Base-by-base conservation (phyloP, 2,113 vertebrate species). In the Crotalus viridis region DNA sequence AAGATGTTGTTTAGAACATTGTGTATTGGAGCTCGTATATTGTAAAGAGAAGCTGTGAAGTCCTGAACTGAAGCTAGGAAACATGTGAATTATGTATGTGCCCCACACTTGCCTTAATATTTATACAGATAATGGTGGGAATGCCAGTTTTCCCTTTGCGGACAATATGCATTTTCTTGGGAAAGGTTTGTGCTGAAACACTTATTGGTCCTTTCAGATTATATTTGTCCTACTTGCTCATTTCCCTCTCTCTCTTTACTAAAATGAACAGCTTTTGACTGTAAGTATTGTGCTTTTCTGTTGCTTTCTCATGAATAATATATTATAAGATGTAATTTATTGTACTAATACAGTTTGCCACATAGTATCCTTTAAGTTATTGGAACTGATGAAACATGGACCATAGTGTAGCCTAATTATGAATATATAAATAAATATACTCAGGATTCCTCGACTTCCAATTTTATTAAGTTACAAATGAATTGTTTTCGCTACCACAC, bases 301-400 rank as follows among this genome's bases (percentile, higher is more conserved):
- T 55, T 90, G 91, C 74, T 51, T 94, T 89, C 43, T 69, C 93
- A 90, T 86, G 54, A 93, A 59, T 91, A 89, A 92, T 81, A 89
- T 10, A 90, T 94, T 56, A 54, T 8, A 54, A 94, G 95, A 89
- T 57, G 85, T 91, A 93, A 96, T 92, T 94, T 95, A 94, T 92
- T 90, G 87, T 89, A 92, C 94, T 93, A 94, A 94, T 92, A 90
- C 81, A 46, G 52, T 85, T 94, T 89, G 55, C 92, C 88, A 0
- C 10, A 12, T 51, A 59, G 43, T 52, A 54, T 93, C 86, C 87
- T 95, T 94, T 91, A 55, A 0, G 0, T 87, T 86, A 74, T 93
- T 92, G 92, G 89, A 93, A 57, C 89, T 93, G 91, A 95, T 92
- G 74, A 91, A 91, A 91, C 91, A 74, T 93, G 24, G 61, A 46